A percentile compares a stretch with the other conserved stretches of the same genome.
phyloP scores from a whole-genome alignment of 2,888 invertebrate genomes.

The Hoplodrina ambigua region DNA sequence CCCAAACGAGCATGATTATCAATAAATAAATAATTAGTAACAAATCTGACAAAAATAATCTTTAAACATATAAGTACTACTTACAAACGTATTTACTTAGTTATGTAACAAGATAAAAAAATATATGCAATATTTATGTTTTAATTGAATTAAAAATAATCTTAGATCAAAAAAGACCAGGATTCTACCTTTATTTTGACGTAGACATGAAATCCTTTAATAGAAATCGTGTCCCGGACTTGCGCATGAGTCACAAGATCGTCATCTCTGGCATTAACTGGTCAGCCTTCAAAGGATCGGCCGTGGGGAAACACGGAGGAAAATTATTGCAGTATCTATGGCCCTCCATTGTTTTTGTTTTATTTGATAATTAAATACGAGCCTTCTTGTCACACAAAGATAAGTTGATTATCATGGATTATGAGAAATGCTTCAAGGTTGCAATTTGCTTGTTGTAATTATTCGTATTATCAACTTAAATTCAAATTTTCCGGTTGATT shows the following conservation, averaged over 20 bases:
- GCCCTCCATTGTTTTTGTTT: conserved; percentile 44
- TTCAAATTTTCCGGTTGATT: conserved; percentile 31
- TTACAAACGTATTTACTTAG: not conserved
- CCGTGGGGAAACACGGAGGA: conserved; percentile 42
- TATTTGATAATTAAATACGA: conserved; percentile 31
- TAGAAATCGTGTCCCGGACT: conserved; percentile 58
- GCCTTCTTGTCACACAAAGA: conserved; percentile 33
- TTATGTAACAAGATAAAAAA: not conserved
- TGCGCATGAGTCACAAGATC: conserved; percentile 51
- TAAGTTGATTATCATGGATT: conserved; percentile 39
- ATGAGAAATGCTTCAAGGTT: conserved; percentile 38
- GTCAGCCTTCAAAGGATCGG: conserved; percentile 42
- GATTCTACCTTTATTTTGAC: not conserved
- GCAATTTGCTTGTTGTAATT: conserved; percentile 20
- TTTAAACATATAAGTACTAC: not conserved
- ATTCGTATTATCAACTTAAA: conserved; percentile 20
- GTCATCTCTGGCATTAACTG: conserved; percentile 38
- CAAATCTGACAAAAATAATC: not conserved
- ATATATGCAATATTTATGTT: not conserved
- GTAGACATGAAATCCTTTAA: conserved; percentile 9
- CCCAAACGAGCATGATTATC: not conserved
- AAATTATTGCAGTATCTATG: conserved; percentile 29
- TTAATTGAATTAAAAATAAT: not conserved
- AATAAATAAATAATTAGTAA: not conserved
- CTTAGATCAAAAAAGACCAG: not conserved